These are phyloP conservation scores for Incurvaria masculella DNA, from an alignment of 2,888 invertebrate species.

Conservation along the genomic window DNA sequence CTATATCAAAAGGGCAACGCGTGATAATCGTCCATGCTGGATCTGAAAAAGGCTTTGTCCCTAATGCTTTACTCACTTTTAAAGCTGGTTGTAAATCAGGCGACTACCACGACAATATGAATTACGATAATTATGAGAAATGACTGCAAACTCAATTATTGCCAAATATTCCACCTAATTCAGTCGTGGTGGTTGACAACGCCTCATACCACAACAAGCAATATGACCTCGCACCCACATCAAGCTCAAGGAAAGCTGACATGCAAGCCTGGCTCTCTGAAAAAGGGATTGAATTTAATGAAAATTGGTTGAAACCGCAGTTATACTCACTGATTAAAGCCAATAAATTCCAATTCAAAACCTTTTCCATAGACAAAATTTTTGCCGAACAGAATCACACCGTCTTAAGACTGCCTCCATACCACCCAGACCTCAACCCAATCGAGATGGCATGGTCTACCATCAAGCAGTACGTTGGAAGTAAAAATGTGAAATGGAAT, in stretches of 20 bases:
- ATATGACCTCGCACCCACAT: slow-evolving; percentile 14
- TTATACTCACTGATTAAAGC: slow-evolving; percentile 16
- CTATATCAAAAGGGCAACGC: slow-evolving; percentile 18
- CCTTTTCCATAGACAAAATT: slow-evolving; percentile 14
- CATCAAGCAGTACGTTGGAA: slow-evolving; percentile 7
- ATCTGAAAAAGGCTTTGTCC: slow-evolving; percentile 11
- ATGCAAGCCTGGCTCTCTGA: slow-evolving; percentile 18
- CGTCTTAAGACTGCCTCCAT: slow-evolving; percentile 17
- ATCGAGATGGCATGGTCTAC: slow-evolving; percentile 12
- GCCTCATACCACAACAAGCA: slow-evolving; percentile 21
- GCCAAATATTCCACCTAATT: slow-evolving; percentile 19
- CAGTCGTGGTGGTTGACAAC: slow-evolving; percentile 19
- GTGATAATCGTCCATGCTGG: slow-evolving; percentile 14
- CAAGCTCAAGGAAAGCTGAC: slow-evolving; percentile 16
- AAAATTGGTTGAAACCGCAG: slow-evolving; percentile 15
- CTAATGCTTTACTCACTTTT: slow-evolving; percentile 15
- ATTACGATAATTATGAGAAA: slow-evolving; percentile 19
- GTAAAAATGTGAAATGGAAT: slow-evolving; percentile 7
- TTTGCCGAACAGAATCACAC: slow-evolving; percentile 10
- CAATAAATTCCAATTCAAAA: slow-evolving; percentile 15
- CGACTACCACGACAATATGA: slow-evolving; percentile 23
- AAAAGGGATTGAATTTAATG: slow-evolving; percentile 15
- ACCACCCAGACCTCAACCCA: slow-evolving; percentile 17
- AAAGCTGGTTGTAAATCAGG: slow-evolving; percentile 18
- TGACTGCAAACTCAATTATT: slow-evolving; percentile 20